Conservation (phyloP, 1,140 invertebrate species). For the Telenomus remus region DNA sequence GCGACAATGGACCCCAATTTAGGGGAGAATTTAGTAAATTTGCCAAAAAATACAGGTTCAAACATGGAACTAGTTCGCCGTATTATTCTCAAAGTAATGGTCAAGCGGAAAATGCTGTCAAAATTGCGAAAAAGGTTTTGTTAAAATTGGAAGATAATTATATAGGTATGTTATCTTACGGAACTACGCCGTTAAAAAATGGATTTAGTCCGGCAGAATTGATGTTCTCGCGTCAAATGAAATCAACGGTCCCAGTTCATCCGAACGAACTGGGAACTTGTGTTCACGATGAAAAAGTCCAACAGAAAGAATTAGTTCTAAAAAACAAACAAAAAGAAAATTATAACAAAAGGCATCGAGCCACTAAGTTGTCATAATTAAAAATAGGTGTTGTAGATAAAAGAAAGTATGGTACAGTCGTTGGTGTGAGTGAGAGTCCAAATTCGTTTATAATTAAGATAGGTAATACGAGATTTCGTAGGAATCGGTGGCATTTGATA, state of each 20-base stretch:
- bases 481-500: constrained; percentile 1
- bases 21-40: constrained; percentile 12
- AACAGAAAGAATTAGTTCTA: neutral
- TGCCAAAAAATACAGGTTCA: constrained; percentile 3
- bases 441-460: neutral
- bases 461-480: neutral
- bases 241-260: neutral
- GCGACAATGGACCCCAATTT: constrained; percentile 13
- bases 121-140: constrained; percentile 12
- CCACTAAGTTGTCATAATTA: constrained; percentile 17
- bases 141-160: constrained; percentile 34
- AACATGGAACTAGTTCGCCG: constrained; percentile 13
- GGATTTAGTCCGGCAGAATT: constrained; percentile 54
- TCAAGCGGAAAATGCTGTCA: constrained; percentile 4
- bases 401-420: neutral
- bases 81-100: constrained; percentile 17
- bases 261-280: constrained; percentile 31
- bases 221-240: constrained; percentile 21
- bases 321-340: constrained; percentile 27
- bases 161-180: constrained; percentile 50
- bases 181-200: constrained; percentile 54
- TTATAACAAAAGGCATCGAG: constrained; percentile 30
- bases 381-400: constrained; percentile 12
- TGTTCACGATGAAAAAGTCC: neutral
- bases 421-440: neutral